Evolutionary conservation across 2,888 invertebrate genomes (phyloP).

Genomic region (Tridacna crocea): DNA sequence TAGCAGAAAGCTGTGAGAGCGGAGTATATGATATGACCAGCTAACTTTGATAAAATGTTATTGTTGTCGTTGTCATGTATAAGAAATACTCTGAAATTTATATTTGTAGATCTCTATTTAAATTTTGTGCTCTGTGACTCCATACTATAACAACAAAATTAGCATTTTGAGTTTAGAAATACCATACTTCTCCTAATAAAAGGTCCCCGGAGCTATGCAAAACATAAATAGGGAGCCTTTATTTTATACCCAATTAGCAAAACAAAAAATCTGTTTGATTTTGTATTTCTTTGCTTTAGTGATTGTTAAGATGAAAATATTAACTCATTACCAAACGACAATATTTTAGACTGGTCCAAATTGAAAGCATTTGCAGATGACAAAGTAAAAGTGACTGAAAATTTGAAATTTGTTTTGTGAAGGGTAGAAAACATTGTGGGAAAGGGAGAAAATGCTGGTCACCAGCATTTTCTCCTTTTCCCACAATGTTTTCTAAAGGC

Average conservation of each 20-base stretch:
- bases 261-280: too few species aligned
- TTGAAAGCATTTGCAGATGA: too few species aligned
- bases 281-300: too few species aligned
- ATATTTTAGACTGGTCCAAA: too few species aligned
- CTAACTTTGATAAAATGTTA: background rate
- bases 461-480: background rate
- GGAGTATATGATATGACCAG: slow-evolving; percentile 71
- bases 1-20: slow-evolving; percentile 79
- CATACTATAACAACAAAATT: background rate
- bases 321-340: background rate
- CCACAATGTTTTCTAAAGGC: background rate
- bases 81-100: too few species aligned
- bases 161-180: background rate
- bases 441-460: slow-evolving; percentile 1
- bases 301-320: too few species aligned
- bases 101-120: too few species aligned
- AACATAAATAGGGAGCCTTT: too few species aligned
- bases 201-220: too few species aligned
- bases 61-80: background rate
- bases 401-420: background rate
- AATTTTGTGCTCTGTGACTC: background rate
- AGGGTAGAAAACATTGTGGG: slow-evolving; percentile 2
- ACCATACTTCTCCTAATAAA: background rate
- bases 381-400: too few species aligned
- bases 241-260: too few species aligned